These are phyloP conservation scores for Agriopis marginaria DNA, from an alignment of 2,888 invertebrate genomes.

Conservation along the genomic window DNA sequence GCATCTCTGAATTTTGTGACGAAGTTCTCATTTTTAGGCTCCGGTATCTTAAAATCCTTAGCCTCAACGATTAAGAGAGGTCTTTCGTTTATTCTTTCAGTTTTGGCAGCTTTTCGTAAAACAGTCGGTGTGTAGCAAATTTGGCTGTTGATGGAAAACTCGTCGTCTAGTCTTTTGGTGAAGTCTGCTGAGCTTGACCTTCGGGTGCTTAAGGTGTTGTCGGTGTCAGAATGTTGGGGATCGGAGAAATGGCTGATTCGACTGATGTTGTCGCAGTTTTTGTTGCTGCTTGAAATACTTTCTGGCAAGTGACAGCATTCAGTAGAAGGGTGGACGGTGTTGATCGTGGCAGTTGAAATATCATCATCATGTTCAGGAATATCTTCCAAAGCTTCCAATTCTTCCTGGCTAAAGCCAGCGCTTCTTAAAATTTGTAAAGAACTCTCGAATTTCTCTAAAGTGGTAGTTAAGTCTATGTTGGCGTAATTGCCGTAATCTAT, in stretches of 20 bases:
- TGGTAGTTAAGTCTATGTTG: slow-evolving; percentile 92
- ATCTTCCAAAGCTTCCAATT: slow-evolving; percentile 81
- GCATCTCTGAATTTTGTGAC: slow-evolving; percentile 82
- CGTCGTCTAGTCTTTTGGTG: slow-evolving; percentile 85
- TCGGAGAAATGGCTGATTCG: slow-evolving; percentile 84
- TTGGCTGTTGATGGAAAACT: slow-evolving; percentile 67
- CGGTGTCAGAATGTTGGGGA: slow-evolving; percentile 77
- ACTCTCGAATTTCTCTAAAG: slow-evolving; percentile 92
- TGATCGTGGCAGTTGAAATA: slow-evolving; percentile 73
- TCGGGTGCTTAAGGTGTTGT: slow-evolving; percentile 76
- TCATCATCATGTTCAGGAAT: slow-evolving; percentile 80
- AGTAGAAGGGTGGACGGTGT: slow-evolving; percentile 69
- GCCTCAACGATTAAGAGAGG: slow-evolving; percentile 59
- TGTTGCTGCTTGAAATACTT: slow-evolving; percentile 74
- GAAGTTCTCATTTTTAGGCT: slow-evolving; percentile 75
- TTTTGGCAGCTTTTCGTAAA: slow-evolving; percentile 72
- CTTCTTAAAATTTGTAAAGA: slow-evolving; percentile 89
- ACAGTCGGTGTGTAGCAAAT: slow-evolving; percentile 79
- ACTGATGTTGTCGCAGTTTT: slow-evolving; percentile 83
- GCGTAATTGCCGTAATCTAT: slow-evolving; percentile 87
- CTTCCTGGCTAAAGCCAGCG: slow-evolving; percentile 87
- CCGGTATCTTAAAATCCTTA: slow-evolving; percentile 78
- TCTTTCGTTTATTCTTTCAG: slow-evolving; percentile 71
- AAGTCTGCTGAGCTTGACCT: slow-evolving; percentile 89
- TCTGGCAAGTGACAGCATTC: slow-evolving; percentile 72